Percentiles rank a stretch among this genome's conserved stretches.
Conservation (phyloP, 2,888 invertebrate species). For the Isotomurus palustris region DNA sequence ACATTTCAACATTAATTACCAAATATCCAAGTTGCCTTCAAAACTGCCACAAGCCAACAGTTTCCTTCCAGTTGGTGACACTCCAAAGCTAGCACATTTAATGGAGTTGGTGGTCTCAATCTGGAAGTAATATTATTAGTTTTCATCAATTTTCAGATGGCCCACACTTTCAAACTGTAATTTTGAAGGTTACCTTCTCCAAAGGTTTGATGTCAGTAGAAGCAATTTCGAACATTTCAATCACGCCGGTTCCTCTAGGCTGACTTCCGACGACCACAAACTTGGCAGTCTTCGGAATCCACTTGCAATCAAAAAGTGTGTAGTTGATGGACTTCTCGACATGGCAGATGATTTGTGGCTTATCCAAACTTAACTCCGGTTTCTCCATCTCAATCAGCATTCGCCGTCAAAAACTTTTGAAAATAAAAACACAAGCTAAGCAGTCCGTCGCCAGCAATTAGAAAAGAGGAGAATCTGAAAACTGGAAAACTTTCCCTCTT, state of each 20-base stretch:
- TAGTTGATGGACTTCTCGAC: constrained; percentile 75
- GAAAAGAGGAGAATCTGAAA: too few relatives aligned
- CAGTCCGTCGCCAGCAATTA: too few relatives aligned
- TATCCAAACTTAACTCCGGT: constrained; percentile 64
- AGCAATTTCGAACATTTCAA: constrained; percentile 74
- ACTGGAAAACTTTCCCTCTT: too few relatives aligned
- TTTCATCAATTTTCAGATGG: neutral
- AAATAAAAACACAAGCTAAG: too few relatives aligned
- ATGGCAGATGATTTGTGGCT: constrained; percentile 86
- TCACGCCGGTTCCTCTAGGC: constrained; percentile 76
- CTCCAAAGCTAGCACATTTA: constrained; percentile 88
- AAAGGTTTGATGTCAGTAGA: constrained; percentile 67
- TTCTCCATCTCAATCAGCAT: too few relatives aligned
- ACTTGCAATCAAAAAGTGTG: constrained; percentile 86
- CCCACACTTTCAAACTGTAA: neutral
- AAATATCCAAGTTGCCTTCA: constrained; percentile 73
- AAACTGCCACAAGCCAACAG: constrained; percentile 88
- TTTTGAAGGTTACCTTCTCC: constrained; percentile 55
- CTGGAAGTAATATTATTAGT: constrained; percentile 46
- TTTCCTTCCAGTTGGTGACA: constrained; percentile 72
- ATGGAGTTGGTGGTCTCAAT: constrained; percentile 77
- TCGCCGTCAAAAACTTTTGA: too few relatives aligned
- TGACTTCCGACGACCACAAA: constrained; percentile 82
- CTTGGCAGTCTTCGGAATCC: constrained; percentile 92
- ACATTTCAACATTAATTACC: constrained; percentile 57